These are phyloP conservation scores for Huso huso DNA, from an alignment of 2,797 vertebrate genomes.

Conservation along the genomic window DNA sequence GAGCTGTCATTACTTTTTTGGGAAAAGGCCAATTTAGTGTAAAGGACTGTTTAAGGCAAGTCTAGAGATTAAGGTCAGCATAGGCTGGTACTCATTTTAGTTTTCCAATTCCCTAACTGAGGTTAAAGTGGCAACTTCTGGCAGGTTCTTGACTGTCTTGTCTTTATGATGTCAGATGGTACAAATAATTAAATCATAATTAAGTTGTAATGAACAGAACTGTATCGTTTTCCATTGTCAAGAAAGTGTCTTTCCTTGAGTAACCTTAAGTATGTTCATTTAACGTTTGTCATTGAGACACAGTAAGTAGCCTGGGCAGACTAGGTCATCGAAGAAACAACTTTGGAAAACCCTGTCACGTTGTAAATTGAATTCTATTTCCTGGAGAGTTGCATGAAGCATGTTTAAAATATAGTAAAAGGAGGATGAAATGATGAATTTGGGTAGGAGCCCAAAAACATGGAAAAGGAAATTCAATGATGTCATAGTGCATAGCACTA, in stretches of 20 bases:
- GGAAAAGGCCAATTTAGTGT: too few species aligned
- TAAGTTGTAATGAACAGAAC: neutral
- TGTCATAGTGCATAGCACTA: neutral
- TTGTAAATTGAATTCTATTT: constrained; percentile 40
- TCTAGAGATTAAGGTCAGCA: neutral
- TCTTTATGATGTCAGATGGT: neutral
- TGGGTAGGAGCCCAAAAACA: constrained; percentile 17
- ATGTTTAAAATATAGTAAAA: constrained; percentile 37
- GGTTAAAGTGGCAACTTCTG: neutral
- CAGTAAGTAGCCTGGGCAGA: constrained; percentile 17
- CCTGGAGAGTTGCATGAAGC: constrained; percentile 27
- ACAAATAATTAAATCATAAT: neutral
- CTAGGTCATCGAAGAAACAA: constrained; percentile 22
- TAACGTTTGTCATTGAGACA: neutral
- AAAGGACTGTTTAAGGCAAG: too few species aligned
- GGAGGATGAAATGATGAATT: constrained; percentile 24
- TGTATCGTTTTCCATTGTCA: neutral
- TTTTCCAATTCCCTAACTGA: neutral
- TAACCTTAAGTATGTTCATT: neutral
- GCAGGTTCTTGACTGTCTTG: neutral
- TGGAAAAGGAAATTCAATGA: neutral
- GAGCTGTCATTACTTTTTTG: too few species aligned
- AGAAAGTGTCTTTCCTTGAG: neutral
- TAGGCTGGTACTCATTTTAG: constrained; percentile 1
- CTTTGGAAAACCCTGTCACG: constrained; percentile 35